Evolutionary conservation across 2,797 vertebrate genomes (phyloP), one percentile per base, ranked within the genome.

Genomic region (Argyrosomus regius): DNA sequence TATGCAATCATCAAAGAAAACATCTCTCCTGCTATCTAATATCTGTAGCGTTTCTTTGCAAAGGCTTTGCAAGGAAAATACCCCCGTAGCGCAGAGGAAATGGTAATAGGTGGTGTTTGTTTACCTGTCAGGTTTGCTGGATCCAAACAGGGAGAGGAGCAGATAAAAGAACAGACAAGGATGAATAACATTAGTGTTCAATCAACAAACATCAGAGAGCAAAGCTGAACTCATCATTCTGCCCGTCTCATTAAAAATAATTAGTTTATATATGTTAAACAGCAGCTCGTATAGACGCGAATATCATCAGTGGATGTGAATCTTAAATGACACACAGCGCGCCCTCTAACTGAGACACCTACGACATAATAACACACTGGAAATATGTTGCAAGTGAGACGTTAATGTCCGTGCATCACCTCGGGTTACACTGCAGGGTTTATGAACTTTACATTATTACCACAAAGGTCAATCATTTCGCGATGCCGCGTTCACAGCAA

Each of bases 51-150:
- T 56, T 35, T 83, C 35, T 63, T 75, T 76, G 58, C 48, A 48
- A 66, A 80, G 62, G 56, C 61, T 82, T 75, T 86, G 75, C 31
- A 74, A 78, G 65, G 62, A 52, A 89, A 90, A 72, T 28, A 61
- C 24, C 20, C 58, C 77, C 22, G 67, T 41, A 78, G 80, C 78
- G 72, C 58, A 80, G 59, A 81, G 60, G 53, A 77, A 85, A 88
- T 80, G 69, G 46, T 81, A 89, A 86, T 85, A 82, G 63, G 74
- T 52, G 62, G 75, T 54, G 87, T 78, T 88, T 92, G 85, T 90
- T 97, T 96, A 99, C 98, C 98, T 99, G 98, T 99, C 98, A 89
- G 98, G 98, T 96, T 99, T 99, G 97, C 98, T 99, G 96, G 72
- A 92, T 93, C 87, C 92, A 85, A 91, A 96, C 95, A 73, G 94